Percentiles rank a stretch among this genome's conserved stretches.
phyloP scores from a whole-genome alignment of 2,797 vertebrate species.

The Sylvia borin region DNA sequence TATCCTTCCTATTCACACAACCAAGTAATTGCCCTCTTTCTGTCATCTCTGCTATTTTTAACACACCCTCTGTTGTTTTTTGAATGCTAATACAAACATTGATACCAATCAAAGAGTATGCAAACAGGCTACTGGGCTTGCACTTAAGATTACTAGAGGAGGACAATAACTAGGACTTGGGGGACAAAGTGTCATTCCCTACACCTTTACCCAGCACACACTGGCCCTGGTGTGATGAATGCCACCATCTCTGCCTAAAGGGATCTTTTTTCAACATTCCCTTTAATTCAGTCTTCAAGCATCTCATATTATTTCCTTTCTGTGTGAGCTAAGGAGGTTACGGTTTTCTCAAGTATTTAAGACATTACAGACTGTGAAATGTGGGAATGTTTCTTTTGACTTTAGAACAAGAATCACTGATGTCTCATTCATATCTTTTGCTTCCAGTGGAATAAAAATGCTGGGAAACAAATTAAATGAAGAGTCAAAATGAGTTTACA shows the following conservation, averaged over 20 bases:
- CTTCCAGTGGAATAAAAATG: not conserved
- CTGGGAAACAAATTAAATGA: not conserved
- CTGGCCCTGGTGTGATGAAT: not conserved
- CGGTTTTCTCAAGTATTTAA: not conserved
- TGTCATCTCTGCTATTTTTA: slow-evolving; percentile 71
- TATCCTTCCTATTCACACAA: slow-evolving; percentile 58
- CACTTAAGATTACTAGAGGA: slow-evolving; percentile 5
- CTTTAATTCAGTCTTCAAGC: not conserved
- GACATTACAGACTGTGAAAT: not conserved
- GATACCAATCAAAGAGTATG: slow-evolving; percentile 58
- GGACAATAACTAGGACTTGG: not conserved
- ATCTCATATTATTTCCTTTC: not conserved
- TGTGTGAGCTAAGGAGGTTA: not conserved
- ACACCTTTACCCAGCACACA: not conserved
- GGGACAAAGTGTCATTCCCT: slow-evolving; percentile 9
- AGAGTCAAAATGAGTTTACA: not conserved
- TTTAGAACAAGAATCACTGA: not conserved
- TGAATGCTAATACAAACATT: slow-evolving; percentile 69
- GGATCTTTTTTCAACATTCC: not conserved
- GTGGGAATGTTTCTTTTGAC: not conserved
- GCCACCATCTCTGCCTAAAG: not conserved
- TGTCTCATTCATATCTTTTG: not conserved
- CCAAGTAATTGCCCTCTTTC: slow-evolving; percentile 66
- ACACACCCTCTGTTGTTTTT: slow-evolving; percentile 64
- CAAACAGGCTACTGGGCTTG: slow-evolving; percentile 53